Evolutionary conservation across 2,113 vertebrate species (phyloP).

Genomic region (Pogonocichla stellata): DNA sequence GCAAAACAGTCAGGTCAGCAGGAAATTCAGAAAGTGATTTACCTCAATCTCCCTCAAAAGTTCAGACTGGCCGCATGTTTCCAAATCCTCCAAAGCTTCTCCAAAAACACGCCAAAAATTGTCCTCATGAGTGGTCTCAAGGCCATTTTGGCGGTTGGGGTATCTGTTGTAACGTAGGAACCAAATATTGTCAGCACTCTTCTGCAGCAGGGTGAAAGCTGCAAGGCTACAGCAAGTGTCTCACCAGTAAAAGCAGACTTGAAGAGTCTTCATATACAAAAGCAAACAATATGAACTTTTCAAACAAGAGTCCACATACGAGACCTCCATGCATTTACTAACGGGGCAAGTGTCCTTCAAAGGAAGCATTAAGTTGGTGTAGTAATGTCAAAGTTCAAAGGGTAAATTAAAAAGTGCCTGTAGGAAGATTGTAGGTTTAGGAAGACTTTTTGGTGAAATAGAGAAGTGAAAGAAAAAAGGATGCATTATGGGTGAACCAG

Average conservation of each 20-base stretch:
- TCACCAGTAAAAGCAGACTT: conserved; percentile 73
- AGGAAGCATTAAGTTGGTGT: conserved; percentile 68
- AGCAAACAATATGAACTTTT: conserved; percentile 72
- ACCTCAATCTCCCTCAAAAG: conserved; percentile 98
- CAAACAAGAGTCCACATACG: conserved; percentile 69
- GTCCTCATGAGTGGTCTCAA: conserved; percentile 85
- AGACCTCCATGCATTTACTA: conserved; percentile 76
- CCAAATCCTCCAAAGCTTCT: conserved; percentile 95
- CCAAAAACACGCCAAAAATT: conserved; percentile 90
- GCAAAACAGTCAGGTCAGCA: neutral
- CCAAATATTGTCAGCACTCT: conserved; percentile 81
- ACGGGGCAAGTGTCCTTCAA: conserved; percentile 66
- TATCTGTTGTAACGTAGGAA: conserved; percentile 95
- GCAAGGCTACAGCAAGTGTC: conserved; percentile 70
- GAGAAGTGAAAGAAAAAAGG: conserved; percentile 81
- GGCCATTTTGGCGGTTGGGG: conserved; percentile 85
- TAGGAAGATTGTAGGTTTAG: conserved; percentile 79
- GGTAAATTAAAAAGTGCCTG: conserved; percentile 76
- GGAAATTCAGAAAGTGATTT: conserved; percentile 48
- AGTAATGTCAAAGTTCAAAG: conserved; percentile 70
- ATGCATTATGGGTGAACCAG: conserved; percentile 82
- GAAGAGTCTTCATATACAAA: conserved; percentile 76
- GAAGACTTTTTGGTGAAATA: conserved; percentile 79
- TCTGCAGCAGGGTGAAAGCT: conserved; percentile 60
- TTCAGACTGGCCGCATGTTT: conserved; percentile 97